phyloP scores from a whole-genome alignment of 2,113 vertebrate genomes.

The Callipepla squamata region DNA sequence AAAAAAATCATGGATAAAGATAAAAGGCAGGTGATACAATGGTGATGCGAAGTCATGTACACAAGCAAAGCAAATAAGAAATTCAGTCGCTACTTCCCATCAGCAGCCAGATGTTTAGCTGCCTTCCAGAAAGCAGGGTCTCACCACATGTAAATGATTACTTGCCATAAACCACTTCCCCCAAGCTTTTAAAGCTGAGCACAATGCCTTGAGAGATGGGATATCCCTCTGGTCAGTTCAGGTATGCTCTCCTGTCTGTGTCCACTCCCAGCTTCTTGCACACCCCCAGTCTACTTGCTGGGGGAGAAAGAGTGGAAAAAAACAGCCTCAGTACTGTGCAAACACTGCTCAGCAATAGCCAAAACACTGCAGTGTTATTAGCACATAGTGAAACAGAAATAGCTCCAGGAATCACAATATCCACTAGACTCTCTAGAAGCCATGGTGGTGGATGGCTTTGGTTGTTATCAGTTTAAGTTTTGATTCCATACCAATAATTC shows the following conservation, averaged over 20 bases:
- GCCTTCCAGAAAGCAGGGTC: neutral
- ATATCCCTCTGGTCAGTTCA: neutral
- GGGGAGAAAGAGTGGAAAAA: neutral
- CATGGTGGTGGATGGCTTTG: neutral
- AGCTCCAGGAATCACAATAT: neutral
- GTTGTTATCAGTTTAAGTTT: neutral
- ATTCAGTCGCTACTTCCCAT: neutral
- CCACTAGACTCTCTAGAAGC: neutral
- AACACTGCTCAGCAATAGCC: neutral
- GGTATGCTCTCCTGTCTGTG: neutral
- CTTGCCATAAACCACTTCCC: neutral
- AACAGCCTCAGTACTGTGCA: accelerated
- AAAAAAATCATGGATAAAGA: neutral
- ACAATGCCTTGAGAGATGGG: neutral
- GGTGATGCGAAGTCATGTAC: neutral
- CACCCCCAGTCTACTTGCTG: neutral
- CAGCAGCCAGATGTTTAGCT: accelerated
- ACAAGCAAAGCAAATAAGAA: neutral
- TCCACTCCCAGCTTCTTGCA: neutral
- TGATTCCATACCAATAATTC: neutral
- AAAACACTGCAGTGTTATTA: neutral
- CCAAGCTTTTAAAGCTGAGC: neutral
- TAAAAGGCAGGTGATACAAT: neutral
- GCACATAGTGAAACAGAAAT: neutral
- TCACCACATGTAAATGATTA: neutral